Base-by-base conservation (phyloP, 1,140 invertebrate species). In the Drosophila burlai region DNA sequence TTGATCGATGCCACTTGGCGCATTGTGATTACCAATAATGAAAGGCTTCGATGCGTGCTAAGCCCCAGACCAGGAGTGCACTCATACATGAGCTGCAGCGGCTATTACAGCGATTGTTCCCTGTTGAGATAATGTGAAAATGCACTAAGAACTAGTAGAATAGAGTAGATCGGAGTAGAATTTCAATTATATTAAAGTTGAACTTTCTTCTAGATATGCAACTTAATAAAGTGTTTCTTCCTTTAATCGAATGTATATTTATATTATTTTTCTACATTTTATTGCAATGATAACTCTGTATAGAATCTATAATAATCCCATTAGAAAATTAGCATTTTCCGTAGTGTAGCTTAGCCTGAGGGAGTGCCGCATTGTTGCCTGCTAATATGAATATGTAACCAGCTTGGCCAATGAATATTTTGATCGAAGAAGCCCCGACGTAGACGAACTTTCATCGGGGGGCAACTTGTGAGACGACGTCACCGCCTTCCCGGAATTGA, bases 1-100 rank as follows among this genome's bases (percentile, higher is more conserved):
- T 63, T 80, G 83, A 89, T 77, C 61, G 83, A 74, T 77, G 64
- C 42, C 47, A 38, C 63, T 43, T 60, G 55, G 42, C 29, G 38
- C 43, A 21, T 47, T 76, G 76, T 72, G 81, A 82, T 80, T 76
- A 82, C 69, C 83, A 76, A 76, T 76, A 81, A 81, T 79, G 63
- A 58, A 54, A 75, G 71, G 61, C 68, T 63, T 62, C 57, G 4
- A 76, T 55, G 67, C 64, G 40, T 71, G 55, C 49, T 40, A 57
- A 57, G 49, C 24, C 29, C 46, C 43, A 18, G 21, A 54, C 59
- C 36, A 38, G 38, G 38, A 75, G 59, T 49, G 59, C 31, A 71
- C 49, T 71, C 62, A 68, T 55, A 55, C 67, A 46, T 55, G 49
- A 34, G 26, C 24, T 68, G 67, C 63, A 46, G 11, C 49, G 11